Evolutionary conservation across 2,113 vertebrate species (phyloP), one percentile per base, ranked within the genome.

Genomic region (Apaloderma vittatum): DNA sequence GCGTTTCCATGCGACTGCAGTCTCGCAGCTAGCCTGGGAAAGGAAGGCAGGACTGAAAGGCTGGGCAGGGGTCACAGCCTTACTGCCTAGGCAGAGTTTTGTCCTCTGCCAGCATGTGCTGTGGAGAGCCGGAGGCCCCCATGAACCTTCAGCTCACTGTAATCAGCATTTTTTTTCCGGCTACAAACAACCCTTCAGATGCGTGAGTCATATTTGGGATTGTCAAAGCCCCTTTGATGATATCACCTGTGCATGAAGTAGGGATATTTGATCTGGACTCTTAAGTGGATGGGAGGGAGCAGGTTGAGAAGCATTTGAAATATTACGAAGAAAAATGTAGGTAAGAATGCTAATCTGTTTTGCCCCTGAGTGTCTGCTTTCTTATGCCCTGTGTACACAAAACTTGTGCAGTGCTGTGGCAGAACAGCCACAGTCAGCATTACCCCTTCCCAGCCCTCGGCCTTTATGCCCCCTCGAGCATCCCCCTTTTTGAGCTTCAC

Each of bases 401-500:
- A 7, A 26, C 5, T 67, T 65, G 10, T 58, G 48, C 26, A 27
- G 4, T 43, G 37, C 32, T 32, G 45, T 89, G 7, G 5, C 62
- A 70, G 43, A 79, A 66, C 54, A 82, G 22, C 22, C 27, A 29
- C 1, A 1, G 52, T 66, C 66, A 67, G 30, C 49, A 37, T 80
- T 72, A n/a, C 59, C 23, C 23, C 22, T 74, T 82, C 46, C 45
- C 58, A 32, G 37, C 80, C 65, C n/a, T 93, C 51, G 3, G 1
- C 58, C 54, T 66, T 70, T 63, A 11, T 7, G 5, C 48, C 70
- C 45, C 37, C 75, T 84, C 9, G 8, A 74, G 49, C 88, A 85
- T 90, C 72, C 77, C 70, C 77, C 97, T 72, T 85, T 98, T 93
- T 91, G 94, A 97, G 95, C 90, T 96, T 97, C 95, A 97, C 82